These are phyloP conservation scores for Elgaria multicarinata DNA, from an alignment of 2,113 vertebrate species.

Conservation along the genomic window DNA sequence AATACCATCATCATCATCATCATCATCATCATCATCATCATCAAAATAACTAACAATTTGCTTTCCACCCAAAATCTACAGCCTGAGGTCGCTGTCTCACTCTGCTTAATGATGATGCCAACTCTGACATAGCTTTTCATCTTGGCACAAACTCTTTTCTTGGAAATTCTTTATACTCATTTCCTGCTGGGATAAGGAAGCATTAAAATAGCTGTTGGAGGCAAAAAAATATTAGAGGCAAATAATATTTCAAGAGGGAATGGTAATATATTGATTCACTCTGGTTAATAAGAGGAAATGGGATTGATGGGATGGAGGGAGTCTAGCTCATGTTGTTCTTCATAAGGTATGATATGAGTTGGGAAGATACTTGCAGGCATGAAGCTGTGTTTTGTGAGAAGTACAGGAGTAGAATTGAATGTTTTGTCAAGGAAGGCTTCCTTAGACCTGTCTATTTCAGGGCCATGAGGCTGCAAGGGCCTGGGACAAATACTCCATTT, in stretches of 20 bases:
- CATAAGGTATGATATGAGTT: background rate
- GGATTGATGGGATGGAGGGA: background rate
- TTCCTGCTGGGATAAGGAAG: background rate
- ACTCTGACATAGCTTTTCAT: background rate
- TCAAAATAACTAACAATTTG: no score
- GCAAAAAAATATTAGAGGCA: background rate
- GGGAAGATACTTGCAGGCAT: background rate
- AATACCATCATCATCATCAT: no score
- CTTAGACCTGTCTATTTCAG: no score
- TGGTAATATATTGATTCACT: background rate
- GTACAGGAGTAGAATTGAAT: no score
- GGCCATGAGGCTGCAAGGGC: no score
- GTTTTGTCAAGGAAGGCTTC: no score
- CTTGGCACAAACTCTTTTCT: background rate
- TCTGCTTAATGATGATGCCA: no score
- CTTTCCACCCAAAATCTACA: no score
- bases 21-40: no score
- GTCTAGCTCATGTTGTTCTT: background rate
- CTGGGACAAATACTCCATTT: no score
- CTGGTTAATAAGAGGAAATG: background rate
- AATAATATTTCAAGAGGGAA: background rate
- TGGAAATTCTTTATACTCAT: background rate
- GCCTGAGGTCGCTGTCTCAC: no score
- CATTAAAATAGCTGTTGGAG: background rate
- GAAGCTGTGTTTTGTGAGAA: background rate